Evolutionary conservation across 2,888 invertebrate genomes (phyloP).

Genomic region (Orthosia gothica): DNA sequence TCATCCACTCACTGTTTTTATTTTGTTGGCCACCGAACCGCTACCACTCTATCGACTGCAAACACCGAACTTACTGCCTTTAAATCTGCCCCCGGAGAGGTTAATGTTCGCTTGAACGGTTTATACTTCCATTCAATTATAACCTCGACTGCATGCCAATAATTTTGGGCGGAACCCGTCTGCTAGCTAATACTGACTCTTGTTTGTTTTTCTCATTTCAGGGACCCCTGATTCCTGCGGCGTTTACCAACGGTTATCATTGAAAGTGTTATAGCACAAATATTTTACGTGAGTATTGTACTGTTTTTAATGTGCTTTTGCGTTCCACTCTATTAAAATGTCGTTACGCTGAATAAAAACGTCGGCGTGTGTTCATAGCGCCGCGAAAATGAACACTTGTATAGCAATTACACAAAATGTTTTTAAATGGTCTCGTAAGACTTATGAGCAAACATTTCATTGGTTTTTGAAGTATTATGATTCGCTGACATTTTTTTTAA

Average conservation of each 20-base stretch:
- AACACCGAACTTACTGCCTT: constrained; percentile 88
- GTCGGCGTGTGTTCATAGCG: constrained; percentile 77
- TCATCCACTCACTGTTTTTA: constrained; percentile 90
- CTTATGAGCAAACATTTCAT: constrained; percentile 61
- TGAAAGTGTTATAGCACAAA: constrained; percentile 93
- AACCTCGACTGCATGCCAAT: constrained; percentile 74
- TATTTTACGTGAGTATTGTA: constrained; percentile 90
- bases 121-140: constrained; percentile 87
- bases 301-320: constrained; percentile 77
- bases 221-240: constrained; percentile 99
- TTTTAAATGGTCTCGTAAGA: constrained; percentile 76
- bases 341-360: constrained; percentile 83
- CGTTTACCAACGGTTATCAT: constrained; percentile 99
- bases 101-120: constrained; percentile 86
- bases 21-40: constrained; percentile 88
- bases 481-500: neutral
- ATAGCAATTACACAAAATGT: constrained; percentile 78
- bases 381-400: constrained; percentile 77
- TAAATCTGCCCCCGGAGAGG: constrained; percentile 89
- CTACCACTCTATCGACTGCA: constrained; percentile 89
- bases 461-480: constrained; percentile 19
- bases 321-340: constrained; percentile 83
- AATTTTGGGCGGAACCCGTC: constrained; percentile 66
- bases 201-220: constrained; percentile 91
- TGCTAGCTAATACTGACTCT: constrained; percentile 57